Evolutionary conservation across 2,888 invertebrate genomes (phyloP), one percentile per base, ranked within the genome.

Genomic region (Cheilosia soror): DNA sequence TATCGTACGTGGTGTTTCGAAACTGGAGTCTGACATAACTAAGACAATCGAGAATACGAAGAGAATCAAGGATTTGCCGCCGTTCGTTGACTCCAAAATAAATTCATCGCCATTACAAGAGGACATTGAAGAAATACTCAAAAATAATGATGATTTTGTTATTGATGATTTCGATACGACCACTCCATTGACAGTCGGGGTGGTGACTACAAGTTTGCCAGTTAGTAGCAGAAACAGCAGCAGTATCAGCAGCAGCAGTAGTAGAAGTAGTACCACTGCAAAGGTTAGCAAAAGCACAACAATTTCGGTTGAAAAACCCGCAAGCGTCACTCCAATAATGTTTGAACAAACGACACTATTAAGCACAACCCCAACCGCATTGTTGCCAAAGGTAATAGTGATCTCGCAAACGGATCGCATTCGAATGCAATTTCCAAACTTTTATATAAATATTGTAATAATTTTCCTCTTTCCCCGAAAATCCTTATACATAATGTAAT

Each of bases 1-100:
- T 87, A 92, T 92, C 58, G 90, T 90, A 47, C 90, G 91, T 84
- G 90, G 92, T 83, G 91, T 92, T 65, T 91, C 91, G 31, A 90
- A 90, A 87, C 84, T 92, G 89, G 92, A 92, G 89, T 92, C 91
- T 13, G 92, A 92, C 73, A 92, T 92, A 49, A 91, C 91, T 51
- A 92, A 92, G 86, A 92, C 92, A 25, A 92, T 92, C 87, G 92
- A 92, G 87, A 92, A 92, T 77, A 92, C 92, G 5, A 91, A 92
- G 75, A 90, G 90, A 84, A 89, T 92, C n/a, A 91, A 92, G 88
- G 92, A 92, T 69, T 60, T 91, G 73, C 88, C 90, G 1, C 89
- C 90, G 20, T 82, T 89, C 37, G 83, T 79, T 75, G 75, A 60
- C 6, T 53, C 84, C 25, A 75, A 80, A 13, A 40, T 80, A 42